These are phyloP conservation scores for Drosophila austrosaltans DNA, from an alignment of 2,888 invertebrate species.

Conservation along the genomic window DNA sequence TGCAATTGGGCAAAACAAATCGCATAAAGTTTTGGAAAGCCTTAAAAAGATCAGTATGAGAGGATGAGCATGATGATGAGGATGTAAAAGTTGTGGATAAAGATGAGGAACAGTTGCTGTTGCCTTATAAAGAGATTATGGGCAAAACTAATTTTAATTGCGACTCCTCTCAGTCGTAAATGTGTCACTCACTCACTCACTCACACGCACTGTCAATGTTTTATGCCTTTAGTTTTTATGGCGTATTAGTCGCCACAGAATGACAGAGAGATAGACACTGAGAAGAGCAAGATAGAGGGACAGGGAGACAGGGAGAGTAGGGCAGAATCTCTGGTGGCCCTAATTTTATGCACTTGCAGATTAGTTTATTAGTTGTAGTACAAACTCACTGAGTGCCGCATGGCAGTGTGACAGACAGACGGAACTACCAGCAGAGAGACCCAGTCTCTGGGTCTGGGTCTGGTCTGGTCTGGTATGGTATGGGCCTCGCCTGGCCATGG, in stretches of 20 bases:
- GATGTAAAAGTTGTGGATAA: constrained; percentile 12
- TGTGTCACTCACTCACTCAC: constrained; percentile 67
- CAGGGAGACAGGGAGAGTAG: background rate
- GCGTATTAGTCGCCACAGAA: constrained; percentile 61
- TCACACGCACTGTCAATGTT: constrained; percentile 41
- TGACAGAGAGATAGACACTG: constrained; percentile 33
- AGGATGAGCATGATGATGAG: constrained; percentile 19
- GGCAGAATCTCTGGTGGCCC: constrained; percentile 60
- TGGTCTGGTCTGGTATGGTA: background rate
- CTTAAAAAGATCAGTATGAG: constrained; percentile 22
- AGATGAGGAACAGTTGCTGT: constrained; percentile 34
- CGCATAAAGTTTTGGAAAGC: constrained; percentile 49
- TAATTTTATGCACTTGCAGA: constrained; percentile 79
- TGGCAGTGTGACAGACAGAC: constrained; percentile 10
- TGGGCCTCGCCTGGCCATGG: constrained; percentile 54
- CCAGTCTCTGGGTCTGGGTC: constrained; percentile 19
- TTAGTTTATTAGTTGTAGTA: constrained; percentile 79
- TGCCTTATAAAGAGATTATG: constrained; percentile 73
- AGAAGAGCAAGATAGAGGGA: no score
- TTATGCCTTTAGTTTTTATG: constrained; percentile 61
- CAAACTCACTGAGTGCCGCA: constrained; percentile 68
- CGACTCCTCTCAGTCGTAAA: constrained; percentile 66
- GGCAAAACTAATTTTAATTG: constrained; percentile 77
- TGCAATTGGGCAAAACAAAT: constrained; percentile 73
- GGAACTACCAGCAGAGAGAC: background rate